Conservation (phyloP, 2,797 vertebrate species). For the Dendrocincla tyrannina region DNA sequence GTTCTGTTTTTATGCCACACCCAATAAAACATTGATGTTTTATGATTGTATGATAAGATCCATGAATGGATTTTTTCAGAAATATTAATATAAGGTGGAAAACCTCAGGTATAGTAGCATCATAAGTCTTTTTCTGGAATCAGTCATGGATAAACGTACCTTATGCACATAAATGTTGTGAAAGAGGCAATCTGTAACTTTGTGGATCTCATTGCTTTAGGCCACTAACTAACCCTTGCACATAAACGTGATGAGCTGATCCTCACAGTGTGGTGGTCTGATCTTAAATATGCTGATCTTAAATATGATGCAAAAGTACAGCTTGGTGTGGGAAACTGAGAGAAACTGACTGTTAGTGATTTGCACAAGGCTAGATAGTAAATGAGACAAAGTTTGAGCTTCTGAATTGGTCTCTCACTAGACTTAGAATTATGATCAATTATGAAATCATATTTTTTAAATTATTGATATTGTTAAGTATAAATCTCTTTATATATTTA, state of each 20-base stretch:
- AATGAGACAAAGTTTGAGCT: background rate
- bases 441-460: background rate
- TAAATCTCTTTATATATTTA: background rate
- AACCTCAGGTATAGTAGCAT: background rate
- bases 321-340: background rate
- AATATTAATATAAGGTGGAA: background rate
- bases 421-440: background rate
- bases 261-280: background rate
- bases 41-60: background rate
- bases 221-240: background rate
- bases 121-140: background rate
- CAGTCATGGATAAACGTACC: background rate
- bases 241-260: background rate
- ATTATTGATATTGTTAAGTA: background rate
- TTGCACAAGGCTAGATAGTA: background rate
- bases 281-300: background rate
- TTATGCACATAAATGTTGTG: background rate
- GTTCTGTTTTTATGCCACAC: background rate
- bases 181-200: background rate
- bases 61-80: background rate
- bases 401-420: background rate
- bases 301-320: background rate
- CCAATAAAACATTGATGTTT: rapidly evolving
- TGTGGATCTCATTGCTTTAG: background rate
- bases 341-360: background rate